Evolutionary conservation across 2,888 invertebrate species (phyloP), one percentile per base, ranked within the genome.

Genomic region (Colletes collaris): DNA sequence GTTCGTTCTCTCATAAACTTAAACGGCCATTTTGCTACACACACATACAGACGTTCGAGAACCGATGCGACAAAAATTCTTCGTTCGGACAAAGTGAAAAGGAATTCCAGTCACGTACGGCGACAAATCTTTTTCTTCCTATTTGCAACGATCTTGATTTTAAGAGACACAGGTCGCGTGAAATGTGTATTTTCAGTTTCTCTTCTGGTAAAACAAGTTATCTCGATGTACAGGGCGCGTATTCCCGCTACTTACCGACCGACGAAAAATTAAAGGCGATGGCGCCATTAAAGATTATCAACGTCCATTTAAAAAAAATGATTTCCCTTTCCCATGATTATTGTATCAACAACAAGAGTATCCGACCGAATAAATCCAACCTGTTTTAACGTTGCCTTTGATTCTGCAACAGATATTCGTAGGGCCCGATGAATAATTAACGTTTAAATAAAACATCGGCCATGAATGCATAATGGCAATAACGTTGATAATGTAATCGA

Each of bases 1-100:
- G 76, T 84, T 82, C 86, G 75, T 81, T 86, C 79, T 84, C 81
- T 85, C 77, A 65, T 73, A 72, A 86, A 79, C 71, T 75, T 69
- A 69, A 72, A 70, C 81, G 69, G 80, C 79, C 84, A 84, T 83
- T 79, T 83, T 84, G 79, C 67, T 73, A 81, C 73, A 56, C 65
- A 70, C 65, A 56, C 46, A 56, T 44, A 27, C 58, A 67, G 59
- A 68, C 27, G 27, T 27, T 27, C 27, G 27, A 2, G 27, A 79
- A 74, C 58, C 68, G 75, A 64, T 62, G 63, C 59, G 68, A 59
- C 69, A 70, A 77, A 70, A 74, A 58, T 81, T 69, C 70, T 58
- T 55, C 62, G 16, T 46, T 53, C 55, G 59, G 27, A 37, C 58
- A 66, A 67, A 69, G 10, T 46, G 46, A 50, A 37, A n/a, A 52